phyloP scores from a whole-genome alignment of 2,797 vertebrate genomes.

The Aythya fuligula region DNA sequence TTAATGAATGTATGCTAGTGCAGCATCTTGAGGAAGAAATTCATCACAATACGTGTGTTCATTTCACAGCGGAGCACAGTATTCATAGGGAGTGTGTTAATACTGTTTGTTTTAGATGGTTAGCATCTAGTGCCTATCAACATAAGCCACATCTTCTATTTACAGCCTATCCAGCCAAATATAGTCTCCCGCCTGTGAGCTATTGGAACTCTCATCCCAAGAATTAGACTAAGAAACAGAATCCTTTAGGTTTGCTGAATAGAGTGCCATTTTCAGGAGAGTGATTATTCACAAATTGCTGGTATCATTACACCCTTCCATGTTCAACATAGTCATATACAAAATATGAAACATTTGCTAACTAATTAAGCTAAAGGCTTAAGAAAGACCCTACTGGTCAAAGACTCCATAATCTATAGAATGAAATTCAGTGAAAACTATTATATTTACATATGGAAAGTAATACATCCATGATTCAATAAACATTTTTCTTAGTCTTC shows the following conservation, averaged over 20 bases:
- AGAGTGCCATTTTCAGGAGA: background rate
- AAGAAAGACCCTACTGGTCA: background rate
- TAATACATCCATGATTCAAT: background rate
- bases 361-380: background rate
- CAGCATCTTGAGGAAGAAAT: constrained; percentile 20
- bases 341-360: background rate
- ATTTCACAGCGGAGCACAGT: background rate
- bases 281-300: background rate
- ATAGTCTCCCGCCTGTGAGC: background rate
- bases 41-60: constrained; percentile 8
- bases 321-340: background rate
- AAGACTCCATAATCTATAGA: background rate
- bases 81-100: background rate
- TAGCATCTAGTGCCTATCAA: background rate
- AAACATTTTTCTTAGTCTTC: background rate
- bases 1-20: constrained; percentile 44
- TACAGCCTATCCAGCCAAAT: background rate
- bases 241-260: background rate
- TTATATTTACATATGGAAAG: background rate
- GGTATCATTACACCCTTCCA: background rate
- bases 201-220: background rate
- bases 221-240: background rate
- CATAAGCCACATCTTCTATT: background rate
- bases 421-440: background rate
- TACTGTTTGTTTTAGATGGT: background rate